Percentiles rank a stretch among this genome's conserved stretches.
Evolutionary conservation across 2,888 invertebrate species (phyloP).

Genomic region (Alsophila aescularia): DNA sequence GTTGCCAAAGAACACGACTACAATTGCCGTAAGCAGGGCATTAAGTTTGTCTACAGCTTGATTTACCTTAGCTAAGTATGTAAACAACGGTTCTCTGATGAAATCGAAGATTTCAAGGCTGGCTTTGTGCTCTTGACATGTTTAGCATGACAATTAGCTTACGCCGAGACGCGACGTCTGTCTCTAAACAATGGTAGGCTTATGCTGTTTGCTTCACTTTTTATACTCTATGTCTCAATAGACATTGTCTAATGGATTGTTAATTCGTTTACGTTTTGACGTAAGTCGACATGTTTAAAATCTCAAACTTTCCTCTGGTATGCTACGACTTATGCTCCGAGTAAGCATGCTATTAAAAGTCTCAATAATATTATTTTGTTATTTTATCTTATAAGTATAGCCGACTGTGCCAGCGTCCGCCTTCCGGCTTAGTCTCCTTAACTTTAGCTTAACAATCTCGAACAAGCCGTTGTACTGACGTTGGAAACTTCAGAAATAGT

Average conservation of each 20-base stretch:
- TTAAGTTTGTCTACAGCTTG: slow-evolving; percentile 21
- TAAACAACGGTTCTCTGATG: slow-evolving; percentile 38
- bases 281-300: slow-evolving; percentile 16
- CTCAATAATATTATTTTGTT: slow-evolving; percentile 37
- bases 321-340: slow-evolving; percentile 16
- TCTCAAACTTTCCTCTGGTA: slow-evolving; percentile 26
- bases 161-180: slow-evolving; percentile 27
- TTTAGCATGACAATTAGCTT: slow-evolving; percentile 56
- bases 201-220: slow-evolving; percentile 14
- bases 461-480: slow-evolving; percentile 35
- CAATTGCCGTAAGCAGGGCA: slow-evolving; percentile 16
- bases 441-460: slow-evolving; percentile 39
- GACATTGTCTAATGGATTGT: slow-evolving; percentile 13
- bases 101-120: slow-evolving; percentile 63
- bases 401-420: slow-evolving; percentile 35
- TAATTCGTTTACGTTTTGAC: slow-evolving; percentile 6
- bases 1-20: slow-evolving; percentile 21
- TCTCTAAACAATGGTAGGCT: slow-evolving; percentile 20
- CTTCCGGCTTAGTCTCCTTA: slow-evolving; percentile 40
- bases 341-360: slow-evolving; percentile 31
- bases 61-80: slow-evolving; percentile 25
- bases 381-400: slow-evolving; percentile 29
- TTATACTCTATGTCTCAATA: slow-evolving; percentile 3
- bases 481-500: slow-evolving; percentile 26
- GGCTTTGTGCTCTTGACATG: slow-evolving; percentile 59